Conservation (phyloP, 1,140 invertebrate species). For the Bombyx mandarina region DNA sequence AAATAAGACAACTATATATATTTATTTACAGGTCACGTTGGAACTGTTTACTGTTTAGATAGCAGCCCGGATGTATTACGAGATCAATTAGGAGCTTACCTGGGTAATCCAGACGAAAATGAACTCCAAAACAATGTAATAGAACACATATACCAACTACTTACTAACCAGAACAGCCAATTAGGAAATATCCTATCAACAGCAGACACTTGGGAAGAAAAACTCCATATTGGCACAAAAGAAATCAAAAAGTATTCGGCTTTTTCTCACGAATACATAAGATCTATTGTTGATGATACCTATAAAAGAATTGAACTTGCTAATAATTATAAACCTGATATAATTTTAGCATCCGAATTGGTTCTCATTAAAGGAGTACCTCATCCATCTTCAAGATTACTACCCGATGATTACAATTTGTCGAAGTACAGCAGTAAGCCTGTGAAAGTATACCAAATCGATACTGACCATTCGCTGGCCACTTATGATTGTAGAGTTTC, state of each 20-base stretch:
- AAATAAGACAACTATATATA: constrained; percentile 16
- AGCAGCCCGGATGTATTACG: constrained; percentile 19
- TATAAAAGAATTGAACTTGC: constrained; percentile 16
- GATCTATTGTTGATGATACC: constrained; percentile 10
- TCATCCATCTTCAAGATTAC: constrained; percentile 7
- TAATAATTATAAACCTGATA: constrained; percentile 12
- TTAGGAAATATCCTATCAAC: too few relatives aligned
- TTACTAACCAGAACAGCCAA: constrained; percentile 8
- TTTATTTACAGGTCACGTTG: constrained; percentile 16
- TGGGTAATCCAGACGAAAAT: constrained; percentile 10
- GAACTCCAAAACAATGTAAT: constrained; percentile 11
- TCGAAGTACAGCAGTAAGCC: constrained; percentile 16
- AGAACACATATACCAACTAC: constrained; percentile 12
- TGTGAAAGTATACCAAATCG: constrained; percentile 16
- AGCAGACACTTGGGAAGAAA: too few relatives aligned
- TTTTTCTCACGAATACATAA: constrained; percentile 17
- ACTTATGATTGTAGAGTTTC: constrained; percentile 15
- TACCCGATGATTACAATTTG: constrained; percentile 21
- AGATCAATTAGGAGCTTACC: constrained; percentile 12
- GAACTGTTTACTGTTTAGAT: constrained; percentile 20
- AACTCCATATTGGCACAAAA: too few relatives aligned
- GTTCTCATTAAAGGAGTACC: constrained; percentile 18
- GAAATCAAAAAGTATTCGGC: constrained; percentile 1
- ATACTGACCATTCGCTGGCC: constrained; percentile 14
- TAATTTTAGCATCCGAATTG: constrained; percentile 20